Evolutionary conservation across 2,113 vertebrate species (phyloP).

Genomic region (Cricetomys ansorgei): DNA sequence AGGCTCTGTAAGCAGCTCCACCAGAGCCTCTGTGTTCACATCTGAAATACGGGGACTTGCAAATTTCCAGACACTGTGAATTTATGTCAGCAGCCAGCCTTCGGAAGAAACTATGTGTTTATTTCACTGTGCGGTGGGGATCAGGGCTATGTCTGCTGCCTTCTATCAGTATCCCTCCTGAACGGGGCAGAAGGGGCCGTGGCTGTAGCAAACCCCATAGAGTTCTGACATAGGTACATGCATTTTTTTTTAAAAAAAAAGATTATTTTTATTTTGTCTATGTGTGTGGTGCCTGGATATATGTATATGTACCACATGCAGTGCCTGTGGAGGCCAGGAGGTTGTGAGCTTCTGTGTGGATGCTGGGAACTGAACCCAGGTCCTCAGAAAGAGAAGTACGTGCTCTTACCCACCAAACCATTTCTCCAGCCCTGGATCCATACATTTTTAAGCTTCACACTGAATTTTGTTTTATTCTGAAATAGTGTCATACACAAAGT

Average conservation of each 20-base stretch:
- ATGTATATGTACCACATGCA: background rate
- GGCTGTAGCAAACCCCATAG: background rate
- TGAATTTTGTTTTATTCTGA: background rate
- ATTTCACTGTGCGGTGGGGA: background rate
- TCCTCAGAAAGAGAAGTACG: background rate
- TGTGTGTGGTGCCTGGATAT: background rate
- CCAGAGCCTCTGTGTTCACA: background rate
- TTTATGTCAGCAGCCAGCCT: background rate
- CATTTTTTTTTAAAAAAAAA: background rate
- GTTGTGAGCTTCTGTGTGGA: background rate
- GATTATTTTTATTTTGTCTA: background rate
- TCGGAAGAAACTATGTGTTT: background rate
- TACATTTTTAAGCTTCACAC: background rate
- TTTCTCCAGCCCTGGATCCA: background rate
- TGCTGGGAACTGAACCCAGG: background rate
- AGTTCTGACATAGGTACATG: background rate
- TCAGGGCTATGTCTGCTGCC: rapidly evolving
- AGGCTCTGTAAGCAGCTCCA: background rate
- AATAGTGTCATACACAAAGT: background rate
- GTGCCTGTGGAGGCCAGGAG: background rate
- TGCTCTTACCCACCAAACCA: background rate
- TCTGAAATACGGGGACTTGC: background rate
- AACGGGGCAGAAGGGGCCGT: rapidly evolving
- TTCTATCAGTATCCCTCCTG: background rate
- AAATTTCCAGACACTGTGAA: background rate